These are phyloP conservation scores for Dipus sagitta DNA, from an alignment of 2,797 vertebrate genomes.

Conservation along the genomic window DNA sequence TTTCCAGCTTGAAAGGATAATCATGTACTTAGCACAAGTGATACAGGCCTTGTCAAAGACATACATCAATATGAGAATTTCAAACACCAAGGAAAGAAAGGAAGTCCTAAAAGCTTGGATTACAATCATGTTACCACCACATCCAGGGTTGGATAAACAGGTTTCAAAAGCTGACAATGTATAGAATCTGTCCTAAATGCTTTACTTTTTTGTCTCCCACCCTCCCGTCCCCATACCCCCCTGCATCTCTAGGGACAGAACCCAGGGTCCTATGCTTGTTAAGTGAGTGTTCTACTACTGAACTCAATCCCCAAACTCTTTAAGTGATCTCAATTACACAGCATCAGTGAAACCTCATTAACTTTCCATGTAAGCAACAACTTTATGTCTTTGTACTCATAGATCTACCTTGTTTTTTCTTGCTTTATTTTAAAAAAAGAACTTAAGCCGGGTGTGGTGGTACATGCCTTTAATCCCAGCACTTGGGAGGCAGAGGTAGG, in stretches of 20 bases:
- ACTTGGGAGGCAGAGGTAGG: too few relatives aligned
- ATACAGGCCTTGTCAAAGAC: constrained; percentile 19
- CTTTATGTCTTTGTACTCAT: not conserved
- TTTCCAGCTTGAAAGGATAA: not conserved
- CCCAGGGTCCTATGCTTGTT: too few relatives aligned
- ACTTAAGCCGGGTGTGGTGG: too few relatives aligned
- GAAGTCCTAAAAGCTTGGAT: not conserved
- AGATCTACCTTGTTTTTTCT: not conserved
- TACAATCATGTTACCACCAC: too few relatives aligned
- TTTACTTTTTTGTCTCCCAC: not conserved
- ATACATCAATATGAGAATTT: not conserved
- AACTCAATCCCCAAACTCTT: too few relatives aligned
- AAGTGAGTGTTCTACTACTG: too few relatives aligned
- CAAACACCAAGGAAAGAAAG: not conserved
- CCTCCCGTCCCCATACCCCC: too few relatives aligned
- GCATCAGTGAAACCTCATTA: not conserved
- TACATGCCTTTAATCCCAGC: too few relatives aligned
- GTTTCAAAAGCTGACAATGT: not conserved
- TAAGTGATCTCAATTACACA: not conserved
- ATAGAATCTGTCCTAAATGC: not conserved
- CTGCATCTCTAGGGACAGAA: not conserved
- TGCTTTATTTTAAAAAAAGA: not conserved
- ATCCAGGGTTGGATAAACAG: not conserved
- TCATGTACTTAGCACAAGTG: not conserved
- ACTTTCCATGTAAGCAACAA: constrained; percentile 14